Conservation (phyloP, 1,140 invertebrate genomes). For the Trichogramma pretiosum region DNA sequence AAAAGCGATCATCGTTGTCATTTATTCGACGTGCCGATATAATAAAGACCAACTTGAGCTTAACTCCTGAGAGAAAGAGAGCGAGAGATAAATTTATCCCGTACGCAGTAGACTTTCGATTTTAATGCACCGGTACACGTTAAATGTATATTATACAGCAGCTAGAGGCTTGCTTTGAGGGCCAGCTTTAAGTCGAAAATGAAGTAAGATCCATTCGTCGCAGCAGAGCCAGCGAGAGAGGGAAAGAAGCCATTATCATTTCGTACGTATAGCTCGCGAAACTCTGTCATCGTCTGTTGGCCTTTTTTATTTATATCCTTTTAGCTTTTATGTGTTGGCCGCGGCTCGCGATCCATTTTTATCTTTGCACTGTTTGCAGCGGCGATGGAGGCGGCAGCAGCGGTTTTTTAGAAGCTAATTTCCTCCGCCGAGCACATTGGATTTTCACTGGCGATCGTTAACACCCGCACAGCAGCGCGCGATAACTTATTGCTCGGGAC, state of each 20-base stretch:
- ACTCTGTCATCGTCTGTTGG: background rate
- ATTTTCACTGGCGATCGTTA: constrained; percentile 33
- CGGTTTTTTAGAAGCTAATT: constrained; percentile 33
- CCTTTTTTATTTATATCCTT: background rate
- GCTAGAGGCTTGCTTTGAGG: too few species aligned
- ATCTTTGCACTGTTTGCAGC: constrained; percentile 33
- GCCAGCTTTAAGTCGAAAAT: too few species aligned
- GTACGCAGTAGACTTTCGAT: constrained; percentile 1
- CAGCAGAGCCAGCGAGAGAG: too few species aligned
- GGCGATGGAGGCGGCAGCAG: too few species aligned
- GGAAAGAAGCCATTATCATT: too few species aligned
- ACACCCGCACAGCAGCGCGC: constrained; percentile 21
- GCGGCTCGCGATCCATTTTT: too few species aligned
- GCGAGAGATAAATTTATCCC: constrained; percentile 5
- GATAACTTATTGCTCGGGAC: constrained; percentile 29
- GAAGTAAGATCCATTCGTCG: too few species aligned
- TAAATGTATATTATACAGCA: too few species aligned
- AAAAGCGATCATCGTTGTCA: constrained; percentile 29
- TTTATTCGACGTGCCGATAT: constrained; percentile 20
- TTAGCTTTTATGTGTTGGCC: too few species aligned
- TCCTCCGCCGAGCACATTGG: constrained; percentile 37
- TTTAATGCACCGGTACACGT: too few species aligned
- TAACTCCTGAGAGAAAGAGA: constrained; percentile 22
- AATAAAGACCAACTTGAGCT: constrained; percentile 28
- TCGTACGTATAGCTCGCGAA: too few species aligned